phyloP scores from a whole-genome alignment of 1,140 invertebrate genomes.

The Physella acuta region DNA sequence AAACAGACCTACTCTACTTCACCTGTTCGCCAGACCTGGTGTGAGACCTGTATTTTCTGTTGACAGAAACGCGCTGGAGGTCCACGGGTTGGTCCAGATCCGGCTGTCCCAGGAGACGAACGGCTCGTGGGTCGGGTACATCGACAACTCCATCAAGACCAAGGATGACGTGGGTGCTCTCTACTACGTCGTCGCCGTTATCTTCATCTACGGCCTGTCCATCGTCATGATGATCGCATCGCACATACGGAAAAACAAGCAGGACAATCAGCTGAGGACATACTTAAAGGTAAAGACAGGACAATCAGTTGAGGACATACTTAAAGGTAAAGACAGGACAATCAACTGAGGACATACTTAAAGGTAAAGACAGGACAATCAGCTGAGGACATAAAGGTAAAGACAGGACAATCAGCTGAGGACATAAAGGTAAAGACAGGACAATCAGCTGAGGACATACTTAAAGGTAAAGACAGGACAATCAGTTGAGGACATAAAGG shows the following conservation, averaged over 20 bases:
- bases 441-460: constrained; percentile 50
- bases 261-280: constrained; percentile 51
- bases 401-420: too few relatives aligned
- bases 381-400: too few relatives aligned
- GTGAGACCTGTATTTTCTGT: too few relatives aligned
- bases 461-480: constrained; percentile 39
- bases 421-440: constrained; percentile 35
- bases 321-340: background rate
- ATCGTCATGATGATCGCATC: constrained; percentile 60
- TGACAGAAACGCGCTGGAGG: constrained; percentile 41
- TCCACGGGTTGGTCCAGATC: constrained; percentile 36
- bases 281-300: constrained; percentile 47
- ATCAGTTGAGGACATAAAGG: constrained; percentile 33
- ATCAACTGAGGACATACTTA: background rate
- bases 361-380: background rate
- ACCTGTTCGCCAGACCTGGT: too few relatives aligned
- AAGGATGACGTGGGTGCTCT: constrained; percentile 52
- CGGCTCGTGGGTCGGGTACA: constrained; percentile 39
- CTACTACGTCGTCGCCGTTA: constrained; percentile 57
- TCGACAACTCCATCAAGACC: constrained; percentile 35
- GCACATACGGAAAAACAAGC: constrained; percentile 56
- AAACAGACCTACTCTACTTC: background rate
- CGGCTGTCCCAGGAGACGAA: constrained; percentile 36
- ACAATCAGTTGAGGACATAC: constrained; percentile 32
- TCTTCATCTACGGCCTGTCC: constrained; percentile 57